Evolutionary conservation across 1,140 invertebrate species (phyloP).

Genomic region (Apolygus lucorum): DNA sequence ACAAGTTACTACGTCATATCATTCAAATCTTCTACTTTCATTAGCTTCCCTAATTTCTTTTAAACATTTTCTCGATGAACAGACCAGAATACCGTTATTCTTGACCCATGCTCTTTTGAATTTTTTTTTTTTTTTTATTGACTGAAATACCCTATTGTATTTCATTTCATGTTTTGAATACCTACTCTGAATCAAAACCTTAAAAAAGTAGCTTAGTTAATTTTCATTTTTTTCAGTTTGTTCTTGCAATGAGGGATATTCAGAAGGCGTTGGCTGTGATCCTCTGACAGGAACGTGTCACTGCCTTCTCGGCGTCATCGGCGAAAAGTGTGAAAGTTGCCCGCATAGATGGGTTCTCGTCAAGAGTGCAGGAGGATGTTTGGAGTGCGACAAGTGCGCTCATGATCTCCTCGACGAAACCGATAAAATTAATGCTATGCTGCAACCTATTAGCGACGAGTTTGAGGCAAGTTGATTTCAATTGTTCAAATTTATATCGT

Average conservation of each 20-base stretch:
- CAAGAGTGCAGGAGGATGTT: conserved; percentile 57
- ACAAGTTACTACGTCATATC: too few species aligned
- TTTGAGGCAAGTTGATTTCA: conserved; percentile 49
- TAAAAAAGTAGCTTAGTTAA: not conserved
- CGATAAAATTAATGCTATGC: conserved; percentile 55
- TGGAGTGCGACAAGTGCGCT: conserved; percentile 80
- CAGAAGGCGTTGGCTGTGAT: conserved; percentile 81
- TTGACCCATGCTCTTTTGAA: too few species aligned
- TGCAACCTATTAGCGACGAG: conserved; percentile 56
- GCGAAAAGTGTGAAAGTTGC: conserved; percentile 90
- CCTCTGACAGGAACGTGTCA: conserved; percentile 81
- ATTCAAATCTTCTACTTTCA: too few species aligned
- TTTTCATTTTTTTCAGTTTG: conserved; percentile 51
- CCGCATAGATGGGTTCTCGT: conserved; percentile 73
- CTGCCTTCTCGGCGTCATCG: conserved; percentile 89
- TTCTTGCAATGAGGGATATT: conserved; percentile 78
- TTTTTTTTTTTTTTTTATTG: too few species aligned
- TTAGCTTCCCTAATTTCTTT: too few species aligned
- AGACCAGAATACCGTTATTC: too few species aligned
- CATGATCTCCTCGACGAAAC: conserved; percentile 79
- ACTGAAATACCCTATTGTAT: too few species aligned
- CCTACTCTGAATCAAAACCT: too few species aligned
- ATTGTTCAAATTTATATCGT: conserved; percentile 6
- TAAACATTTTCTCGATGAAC: too few species aligned
- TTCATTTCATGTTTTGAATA: too few species aligned